A percentile compares a stretch with the other conserved stretches of the same genome.
Conservation (phyloP, 2,797 vertebrate species). For the Neosilurus mollespiculum region DNA sequence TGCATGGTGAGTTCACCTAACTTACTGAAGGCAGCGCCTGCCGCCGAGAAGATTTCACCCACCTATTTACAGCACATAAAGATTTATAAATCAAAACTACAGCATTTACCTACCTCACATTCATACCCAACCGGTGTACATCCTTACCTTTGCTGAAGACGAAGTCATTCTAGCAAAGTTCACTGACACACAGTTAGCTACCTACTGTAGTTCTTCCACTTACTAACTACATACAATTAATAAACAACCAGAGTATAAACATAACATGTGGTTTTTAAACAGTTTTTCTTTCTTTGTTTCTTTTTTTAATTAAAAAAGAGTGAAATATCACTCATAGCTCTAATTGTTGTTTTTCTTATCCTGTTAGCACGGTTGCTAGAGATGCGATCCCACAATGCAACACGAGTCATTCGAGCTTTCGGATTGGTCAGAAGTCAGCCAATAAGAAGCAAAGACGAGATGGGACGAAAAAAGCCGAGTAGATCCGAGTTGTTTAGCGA, state of each 20-base stretch:
- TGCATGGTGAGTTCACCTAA: conserved; percentile 91
- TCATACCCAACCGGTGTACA: background rate
- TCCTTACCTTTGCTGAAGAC: conserved; percentile 76
- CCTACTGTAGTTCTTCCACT: background rate
- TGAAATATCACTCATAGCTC: background rate
- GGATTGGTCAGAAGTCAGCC: conserved; percentile 37
- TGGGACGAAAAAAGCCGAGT: background rate
- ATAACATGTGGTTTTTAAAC: background rate
- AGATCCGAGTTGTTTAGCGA: background rate
- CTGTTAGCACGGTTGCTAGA: background rate
- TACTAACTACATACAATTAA: background rate
- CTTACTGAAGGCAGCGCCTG: conserved; percentile 87
- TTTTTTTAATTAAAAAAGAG: background rate
- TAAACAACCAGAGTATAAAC: background rate
- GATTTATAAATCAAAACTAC: background rate
- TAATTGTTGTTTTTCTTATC: background rate
- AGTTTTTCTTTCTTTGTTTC: no score
- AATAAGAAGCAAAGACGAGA: conserved; percentile 10
- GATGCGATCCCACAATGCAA: conserved; percentile 42
- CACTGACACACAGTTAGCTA: background rate
- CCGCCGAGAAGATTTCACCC: conserved; percentile 91
- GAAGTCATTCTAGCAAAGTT: conserved; percentile 70
- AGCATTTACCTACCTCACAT: background rate
- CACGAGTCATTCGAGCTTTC: background rate
- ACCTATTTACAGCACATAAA: conserved; percentile 70